Base-by-base conservation (phyloP, 2,797 vertebrate genomes). In the Oreortyx pictus region DNA sequence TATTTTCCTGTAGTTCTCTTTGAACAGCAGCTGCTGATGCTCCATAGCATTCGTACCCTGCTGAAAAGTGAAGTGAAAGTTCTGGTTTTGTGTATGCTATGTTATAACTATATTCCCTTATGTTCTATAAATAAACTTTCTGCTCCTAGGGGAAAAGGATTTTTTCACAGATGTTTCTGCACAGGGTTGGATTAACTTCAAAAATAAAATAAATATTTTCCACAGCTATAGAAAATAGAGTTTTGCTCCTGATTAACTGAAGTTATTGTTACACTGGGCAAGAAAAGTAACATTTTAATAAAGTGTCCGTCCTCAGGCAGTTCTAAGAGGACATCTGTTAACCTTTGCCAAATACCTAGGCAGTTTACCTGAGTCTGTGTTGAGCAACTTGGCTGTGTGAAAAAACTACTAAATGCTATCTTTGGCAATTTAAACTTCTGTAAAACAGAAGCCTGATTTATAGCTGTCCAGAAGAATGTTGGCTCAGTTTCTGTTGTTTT, bases 211-310 rank as follows among this genome's bases (percentile, higher is more conserved):
- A 86, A 92, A 71, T 76, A 80, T 4, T n/a, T 91, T 91, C 54
- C 43, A 72, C 18, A 37, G 49, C 57, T 77, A 23, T 47, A 49
- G 59, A 87, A 86, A 96, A 88, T 80, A 54, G 11, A 77, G 60
- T 92, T 82, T 41, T 91, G 44, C 24, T 44, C 37, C 56, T 5
- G 23, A 46, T 82, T 88, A 82, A 86, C 88, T 74, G 77, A 33
- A 92, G 88, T 72, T 91, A 77, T 49, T 82, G 59, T 82, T 90
- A 71, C n/a, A 31, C 5, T 84, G 65, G 72, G 43, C 16, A 82
- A 82, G 83, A 82, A 82, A 89, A 93, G 43, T 71, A 77, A 14
- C 15, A 19, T 93, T 94, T 93, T 88, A 83, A 93, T 93, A 43
- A 92, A 84, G 44, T 35, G 20, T 65, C 64, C 44, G 71, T 65